These are phyloP conservation scores for Hydra vulgaris DNA, from an alignment of 30 jellyfish, hydroid and myxozoan species.

Conservation along the genomic window DNA sequence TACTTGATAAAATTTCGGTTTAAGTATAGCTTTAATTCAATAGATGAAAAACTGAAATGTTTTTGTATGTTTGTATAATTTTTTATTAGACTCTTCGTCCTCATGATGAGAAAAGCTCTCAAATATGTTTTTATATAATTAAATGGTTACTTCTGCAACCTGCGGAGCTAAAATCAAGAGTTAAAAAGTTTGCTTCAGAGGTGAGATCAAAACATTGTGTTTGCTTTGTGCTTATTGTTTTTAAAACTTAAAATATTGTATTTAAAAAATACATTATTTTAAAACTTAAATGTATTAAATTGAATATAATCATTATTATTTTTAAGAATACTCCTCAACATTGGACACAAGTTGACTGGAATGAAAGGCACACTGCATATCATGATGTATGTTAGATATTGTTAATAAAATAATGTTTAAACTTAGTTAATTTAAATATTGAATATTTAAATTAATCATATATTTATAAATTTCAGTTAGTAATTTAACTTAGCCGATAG, in stretches of 20 bases:
- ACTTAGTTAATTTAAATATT: no score
- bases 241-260: no score
- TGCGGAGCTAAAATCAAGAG: constrained; percentile 49
- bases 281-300: no score
- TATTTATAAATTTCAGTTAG: no score
- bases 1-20: no score
- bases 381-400: constrained; percentile 31
- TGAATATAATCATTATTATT: neutral
- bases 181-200: constrained; percentile 68
- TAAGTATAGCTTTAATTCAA: no score
- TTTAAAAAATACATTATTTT: no score
- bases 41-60: no score
- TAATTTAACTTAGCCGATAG: no score
- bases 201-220: constrained; percentile 30
- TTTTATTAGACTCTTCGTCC: constrained; percentile 69
- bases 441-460: no score
- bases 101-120: constrained; percentile 79
- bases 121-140: constrained; percentile 64
- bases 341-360: constrained; percentile 80
- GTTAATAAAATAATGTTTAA: neutral
- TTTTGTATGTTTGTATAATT: neutral
- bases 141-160: constrained; percentile 60
- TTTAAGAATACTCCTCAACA: constrained; percentile 52
- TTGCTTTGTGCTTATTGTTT: neutral
- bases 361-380: constrained; percentile 50